Base-by-base conservation (phyloP, 1,140 invertebrate species). In the Drosophila paulistorum region DNA sequence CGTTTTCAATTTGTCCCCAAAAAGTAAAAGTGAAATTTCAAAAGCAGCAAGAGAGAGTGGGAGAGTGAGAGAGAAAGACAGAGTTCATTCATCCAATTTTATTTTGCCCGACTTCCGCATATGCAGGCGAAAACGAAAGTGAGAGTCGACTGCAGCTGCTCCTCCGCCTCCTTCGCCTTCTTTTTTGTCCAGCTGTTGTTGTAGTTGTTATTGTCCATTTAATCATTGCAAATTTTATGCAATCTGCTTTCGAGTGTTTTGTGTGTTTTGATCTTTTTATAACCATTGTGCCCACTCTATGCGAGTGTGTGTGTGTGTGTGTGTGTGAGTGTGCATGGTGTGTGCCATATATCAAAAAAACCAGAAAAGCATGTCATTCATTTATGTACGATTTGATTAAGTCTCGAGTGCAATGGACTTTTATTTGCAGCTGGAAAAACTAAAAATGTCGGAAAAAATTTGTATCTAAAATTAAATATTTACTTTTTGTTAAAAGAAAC, bases 141-240 rank as follows among this genome's bases (percentile, higher is more conserved):
- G 79, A 81, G 76, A 82, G 63, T 37, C 64, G 14, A 26, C 55
- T 60, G 63, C 30, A 69, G 41, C 54, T 60, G 37, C 68, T 26
- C 48, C 41, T 57, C 60, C 17, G 17, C 17, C 14, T 33, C 14
- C 51, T 11, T 11, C 35, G 20, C 14, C 37, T 9, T 33, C 57
- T 1, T 17, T 14, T n/a, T 51, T 3, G 41, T 63, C 37, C 23
- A 26, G 37, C 41, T 45, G 23, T 62, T 37, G 62, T 68, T 51
- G 42, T 39, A 48, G 58, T 66, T 70, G 57, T 20, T 64, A 68
- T 70, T 85, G 82, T 77, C 70, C 82, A 79, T 80, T 87, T 79
- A 86, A 86, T 86, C 83, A 86, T 79, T 87, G 79, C 83, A 87
- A 89, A 87, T 87, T 87, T 87, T 87, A 87, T 87, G 83, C 83